Evolutionary conservation across 1,140 invertebrate genomes (phyloP).

Genomic region (Sipha flava): DNA sequence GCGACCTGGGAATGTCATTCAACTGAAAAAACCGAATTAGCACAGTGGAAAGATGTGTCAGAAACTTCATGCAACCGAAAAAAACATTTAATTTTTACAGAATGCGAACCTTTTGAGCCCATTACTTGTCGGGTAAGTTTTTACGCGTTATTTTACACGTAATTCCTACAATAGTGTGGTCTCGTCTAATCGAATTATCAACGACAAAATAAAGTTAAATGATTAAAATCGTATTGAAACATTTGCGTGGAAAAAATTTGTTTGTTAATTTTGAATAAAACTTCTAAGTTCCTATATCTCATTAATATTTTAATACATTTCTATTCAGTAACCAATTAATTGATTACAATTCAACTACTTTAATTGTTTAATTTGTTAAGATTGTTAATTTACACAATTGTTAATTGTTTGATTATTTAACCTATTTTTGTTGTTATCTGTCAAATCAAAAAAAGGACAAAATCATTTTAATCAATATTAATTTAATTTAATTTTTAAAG

Average conservation of each 20-base stretch:
- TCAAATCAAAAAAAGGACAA: no score
- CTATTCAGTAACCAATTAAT: no score
- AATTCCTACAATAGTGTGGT: not conserved
- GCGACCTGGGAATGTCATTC: constrained; percentile 63
- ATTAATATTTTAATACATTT: no score
- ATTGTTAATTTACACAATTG: no score
- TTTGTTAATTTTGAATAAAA: no score
- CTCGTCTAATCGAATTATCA: not conserved
- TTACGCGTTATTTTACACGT: not conserved
- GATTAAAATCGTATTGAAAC: no score
- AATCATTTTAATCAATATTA: not conserved
- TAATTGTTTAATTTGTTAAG: no score
- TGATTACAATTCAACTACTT: no score
- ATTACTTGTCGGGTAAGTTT: constrained; percentile 62
- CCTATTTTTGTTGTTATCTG: no score
- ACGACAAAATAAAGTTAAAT: not conserved
- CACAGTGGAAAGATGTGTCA: constrained; percentile 44
- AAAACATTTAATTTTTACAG: constrained; percentile 62
- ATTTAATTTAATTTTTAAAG: constrained; percentile 42
- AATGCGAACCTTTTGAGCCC: constrained; percentile 64
- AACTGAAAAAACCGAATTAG: constrained; percentile 54
- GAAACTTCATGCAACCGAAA: constrained; percentile 40
- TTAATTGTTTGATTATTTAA: no score
- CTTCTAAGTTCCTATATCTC: no score
- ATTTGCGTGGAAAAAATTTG: no score